Conservation (phyloP, 2,797 vertebrate species). For the Myotis vivesi region DNA sequence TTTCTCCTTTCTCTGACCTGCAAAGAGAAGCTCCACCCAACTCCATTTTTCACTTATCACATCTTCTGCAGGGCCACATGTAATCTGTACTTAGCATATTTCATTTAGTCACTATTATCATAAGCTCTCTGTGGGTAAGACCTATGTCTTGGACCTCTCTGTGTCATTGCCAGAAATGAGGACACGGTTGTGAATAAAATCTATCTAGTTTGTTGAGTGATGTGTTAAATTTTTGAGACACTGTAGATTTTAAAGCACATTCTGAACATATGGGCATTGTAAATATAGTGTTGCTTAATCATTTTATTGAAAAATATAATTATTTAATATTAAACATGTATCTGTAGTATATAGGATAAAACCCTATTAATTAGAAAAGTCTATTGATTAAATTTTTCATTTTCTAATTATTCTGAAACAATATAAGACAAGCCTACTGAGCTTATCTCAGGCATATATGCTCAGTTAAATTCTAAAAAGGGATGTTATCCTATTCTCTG, state of each 20-base stretch:
- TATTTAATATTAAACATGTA: background rate
- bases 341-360: background rate
- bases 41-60: background rate
- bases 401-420: conserved; percentile 34
- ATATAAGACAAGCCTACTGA: background rate
- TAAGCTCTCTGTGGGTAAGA: background rate
- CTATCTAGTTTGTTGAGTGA: background rate
- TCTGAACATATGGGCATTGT: background rate
- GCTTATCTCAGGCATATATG: background rate
- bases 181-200: background rate
- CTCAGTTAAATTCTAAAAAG: background rate
- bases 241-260: background rate
- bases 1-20: background rate
- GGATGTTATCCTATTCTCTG: background rate
- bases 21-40: background rate
- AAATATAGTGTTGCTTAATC: background rate
- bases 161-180: background rate
- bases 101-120: background rate
- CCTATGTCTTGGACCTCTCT: background rate
- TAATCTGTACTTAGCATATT: background rate
- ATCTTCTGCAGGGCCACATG: background rate
- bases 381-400: background rate
- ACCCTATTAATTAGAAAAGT: background rate
- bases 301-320: background rate
- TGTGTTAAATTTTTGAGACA: background rate